Evolutionary conservation across 2,797 vertebrate genomes (phyloP), one percentile per base, ranked within the genome.

Genomic region (Esox masquinongy): DNA sequence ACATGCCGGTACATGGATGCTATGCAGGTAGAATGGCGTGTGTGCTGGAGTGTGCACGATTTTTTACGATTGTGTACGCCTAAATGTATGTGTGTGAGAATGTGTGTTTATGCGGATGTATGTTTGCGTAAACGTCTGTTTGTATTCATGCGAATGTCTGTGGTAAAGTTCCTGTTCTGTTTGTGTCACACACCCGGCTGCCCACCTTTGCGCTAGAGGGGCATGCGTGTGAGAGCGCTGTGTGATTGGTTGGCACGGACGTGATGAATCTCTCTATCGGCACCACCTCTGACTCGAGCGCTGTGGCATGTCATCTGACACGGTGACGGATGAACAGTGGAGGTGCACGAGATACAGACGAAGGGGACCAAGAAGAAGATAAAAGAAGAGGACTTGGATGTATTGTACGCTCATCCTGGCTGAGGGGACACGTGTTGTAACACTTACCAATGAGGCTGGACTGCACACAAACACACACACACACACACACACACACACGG

Each of bases 391-490:
- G 39, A 9, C 9, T 22, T 51, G 67, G 50, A 63, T 59, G 51
- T 72, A 70, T 56, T 59, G 56, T 72, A 68, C 24, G 0, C 12
- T 24, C 66, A 39, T n/a, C 47, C n/a, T 6, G 0, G 24, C 43
- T 49, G 39, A 50, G 5, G 15, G 16, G 29, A 66, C 22, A 1
- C 77, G 69, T 36, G 64, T 36, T 81, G 43, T 51, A 24, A 16
- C 43, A 24, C 43, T 9, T 15, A 24, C 68, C 26, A 59, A 74
- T 43, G 16, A 22, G 74, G 59, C 59, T 70, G 77, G 16, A 9
- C 69, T 69, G 19, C 72, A n/a, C 64, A 81, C 61, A 67, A 43
- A 69, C 68, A 77, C 49, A 19, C 70, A 51, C 70, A 51, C 69
- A 51, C 49, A 8, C 49, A 2, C 69, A 19, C 14, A 14, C 70